Percentiles rank a stretch among this genome's conserved stretches.
Conservation (phyloP, 2,797 vertebrate genomes). For the Forpus xanthops region DNA sequence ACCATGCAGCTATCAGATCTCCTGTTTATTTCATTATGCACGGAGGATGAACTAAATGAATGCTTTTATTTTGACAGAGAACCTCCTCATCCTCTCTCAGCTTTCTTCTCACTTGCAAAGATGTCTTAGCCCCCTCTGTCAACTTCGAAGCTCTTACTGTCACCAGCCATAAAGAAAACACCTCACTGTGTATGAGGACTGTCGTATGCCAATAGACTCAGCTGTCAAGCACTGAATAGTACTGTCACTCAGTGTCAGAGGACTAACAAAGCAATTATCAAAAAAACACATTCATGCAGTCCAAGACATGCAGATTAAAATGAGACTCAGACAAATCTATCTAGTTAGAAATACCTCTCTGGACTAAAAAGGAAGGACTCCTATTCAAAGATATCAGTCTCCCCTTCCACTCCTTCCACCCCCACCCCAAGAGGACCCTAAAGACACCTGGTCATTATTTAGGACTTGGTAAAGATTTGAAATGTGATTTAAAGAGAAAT, state of each 20-base stretch:
- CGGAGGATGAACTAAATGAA: slow-evolving; percentile 63
- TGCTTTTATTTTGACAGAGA: slow-evolving; percentile 76
- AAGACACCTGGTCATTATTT: not conserved
- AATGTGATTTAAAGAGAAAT: not conserved
- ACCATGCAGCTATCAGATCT: slow-evolving; percentile 34
- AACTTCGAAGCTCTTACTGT: slow-evolving; percentile 78
- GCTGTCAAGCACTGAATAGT: slow-evolving; percentile 76
- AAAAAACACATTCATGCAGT: slow-evolving; percentile 59
- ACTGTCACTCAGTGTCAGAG: slow-evolving; percentile 79
- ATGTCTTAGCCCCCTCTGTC: slow-evolving; percentile 71
- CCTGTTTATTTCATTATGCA: slow-evolving; percentile 29
- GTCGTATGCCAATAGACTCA: slow-evolving; percentile 73
- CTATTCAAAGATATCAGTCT: not conserved
- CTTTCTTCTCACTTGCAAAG: slow-evolving; percentile 74
- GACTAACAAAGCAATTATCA: slow-evolving; percentile 80
- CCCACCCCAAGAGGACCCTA: not conserved
- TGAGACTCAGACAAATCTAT: slow-evolving; percentile 19
- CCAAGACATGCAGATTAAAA: slow-evolving; percentile 68
- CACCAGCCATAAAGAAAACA: slow-evolving; percentile 75
- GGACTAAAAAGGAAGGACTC: not conserved
- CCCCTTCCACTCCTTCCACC: not conserved
- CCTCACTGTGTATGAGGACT: slow-evolving; percentile 62
- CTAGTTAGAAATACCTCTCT: slow-evolving; percentile 8
- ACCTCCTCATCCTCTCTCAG: slow-evolving; percentile 57
- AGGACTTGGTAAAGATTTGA: not conserved